Percentiles rank a stretch among this genome's conserved stretches.
Evolutionary conservation across 2,888 invertebrate genomes (phyloP).

Genomic region (Caenorhabditis drosophilae): DNA sequence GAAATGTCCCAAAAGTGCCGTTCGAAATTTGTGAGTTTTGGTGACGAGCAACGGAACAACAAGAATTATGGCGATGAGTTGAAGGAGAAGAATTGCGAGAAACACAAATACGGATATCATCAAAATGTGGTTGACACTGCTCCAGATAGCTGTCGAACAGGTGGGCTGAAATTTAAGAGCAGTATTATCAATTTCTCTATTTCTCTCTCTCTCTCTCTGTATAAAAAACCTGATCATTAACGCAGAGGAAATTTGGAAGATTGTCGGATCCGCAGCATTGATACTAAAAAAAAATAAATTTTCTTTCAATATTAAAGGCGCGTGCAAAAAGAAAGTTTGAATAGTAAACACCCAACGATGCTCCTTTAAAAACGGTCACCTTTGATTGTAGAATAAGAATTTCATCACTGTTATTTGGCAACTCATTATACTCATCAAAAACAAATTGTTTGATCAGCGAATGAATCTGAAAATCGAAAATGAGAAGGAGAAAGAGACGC

Average conservation of each 20-base stretch:
- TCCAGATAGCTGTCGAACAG: conserved; percentile 10
- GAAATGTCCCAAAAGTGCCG: background rate
- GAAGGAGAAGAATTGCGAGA: conserved; percentile 6
- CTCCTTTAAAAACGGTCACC: too few relatives aligned
- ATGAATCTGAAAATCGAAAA: background rate
- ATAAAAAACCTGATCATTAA: too few relatives aligned
- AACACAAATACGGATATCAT: conserved; percentile 18
- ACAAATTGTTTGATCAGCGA: conserved; percentile 9
- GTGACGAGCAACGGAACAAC: background rate
- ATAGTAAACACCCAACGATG: too few relatives aligned
- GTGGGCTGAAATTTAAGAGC: background rate
- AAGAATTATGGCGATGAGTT: background rate
- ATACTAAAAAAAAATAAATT: conserved; percentile 9
- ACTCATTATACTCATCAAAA: conserved; percentile 8
- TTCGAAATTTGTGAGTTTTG: background rate
- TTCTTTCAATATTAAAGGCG: background rate
- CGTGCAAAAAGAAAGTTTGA: too few relatives aligned
- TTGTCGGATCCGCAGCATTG: conserved; percentile 10
- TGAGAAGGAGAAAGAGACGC: background rate
- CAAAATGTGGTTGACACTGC: conserved; percentile 14
- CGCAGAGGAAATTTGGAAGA: background rate
- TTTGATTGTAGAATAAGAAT: too few relatives aligned
- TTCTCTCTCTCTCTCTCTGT: too few relatives aligned
- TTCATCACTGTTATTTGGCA: too few relatives aligned
- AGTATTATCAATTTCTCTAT: background rate